These are phyloP conservation scores for Xanthorhoe designata DNA, from an alignment of 2,888 invertebrate species.

Conservation along the genomic window DNA sequence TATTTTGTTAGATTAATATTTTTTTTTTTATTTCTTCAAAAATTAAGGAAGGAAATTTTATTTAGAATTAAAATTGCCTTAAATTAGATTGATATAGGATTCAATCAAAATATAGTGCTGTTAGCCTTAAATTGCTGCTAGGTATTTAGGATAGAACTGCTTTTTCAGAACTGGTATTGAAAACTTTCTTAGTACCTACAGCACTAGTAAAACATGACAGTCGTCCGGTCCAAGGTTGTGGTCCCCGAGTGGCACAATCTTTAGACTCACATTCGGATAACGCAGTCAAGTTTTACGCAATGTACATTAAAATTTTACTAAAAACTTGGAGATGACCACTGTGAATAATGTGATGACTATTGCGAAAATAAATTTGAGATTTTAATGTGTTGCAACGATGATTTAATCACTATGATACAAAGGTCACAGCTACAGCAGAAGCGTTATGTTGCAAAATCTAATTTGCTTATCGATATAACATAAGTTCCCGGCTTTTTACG, in stretches of 20 bases:
- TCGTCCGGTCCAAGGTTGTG: constrained; percentile 53
- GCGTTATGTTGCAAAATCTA: constrained; percentile 30
- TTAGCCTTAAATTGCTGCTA: neutral
- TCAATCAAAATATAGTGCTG: neutral
- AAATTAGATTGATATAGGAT: neutral
- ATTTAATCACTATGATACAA: constrained; percentile 33
- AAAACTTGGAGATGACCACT: constrained; percentile 51
- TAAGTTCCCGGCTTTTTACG: constrained; percentile 56
- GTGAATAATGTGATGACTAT: constrained; percentile 52
- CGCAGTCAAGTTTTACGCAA: constrained; percentile 58
- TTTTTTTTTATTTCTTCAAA: too few species aligned
- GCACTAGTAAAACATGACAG: constrained; percentile 30
- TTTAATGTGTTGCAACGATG: constrained; percentile 42
- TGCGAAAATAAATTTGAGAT: constrained; percentile 51
- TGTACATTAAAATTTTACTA: constrained; percentile 51
- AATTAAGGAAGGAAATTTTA: too few species aligned
- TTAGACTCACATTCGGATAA: constrained; percentile 53
- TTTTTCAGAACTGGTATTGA: constrained; percentile 25
- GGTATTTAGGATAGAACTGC: neutral
- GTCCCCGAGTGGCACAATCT: constrained; percentile 62
- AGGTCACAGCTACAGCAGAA: constrained; percentile 20
- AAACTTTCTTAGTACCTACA: constrained; percentile 25
- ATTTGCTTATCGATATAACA: constrained; percentile 36
- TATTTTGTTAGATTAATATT: too few species aligned
- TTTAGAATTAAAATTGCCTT: neutral